These are phyloP conservation scores for Hemichromis elongatus DNA, from an alignment of 2,113 vertebrate species.

Conservation along the genomic window DNA sequence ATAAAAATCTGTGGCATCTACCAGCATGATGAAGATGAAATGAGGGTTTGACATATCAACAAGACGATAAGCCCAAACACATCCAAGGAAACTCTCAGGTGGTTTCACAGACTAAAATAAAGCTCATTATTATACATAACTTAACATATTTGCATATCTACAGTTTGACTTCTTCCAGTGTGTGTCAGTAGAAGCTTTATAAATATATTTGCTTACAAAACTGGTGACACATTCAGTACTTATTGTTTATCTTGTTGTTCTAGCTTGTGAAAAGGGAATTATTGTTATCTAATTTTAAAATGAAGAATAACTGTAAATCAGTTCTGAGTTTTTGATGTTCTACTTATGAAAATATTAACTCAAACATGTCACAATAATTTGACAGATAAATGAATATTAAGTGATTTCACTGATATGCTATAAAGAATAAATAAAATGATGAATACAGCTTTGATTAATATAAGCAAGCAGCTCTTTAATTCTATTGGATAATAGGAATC, in stretches of 20 bases:
- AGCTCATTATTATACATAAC: not conserved
- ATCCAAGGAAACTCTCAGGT: not conserved
- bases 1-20: not conserved
- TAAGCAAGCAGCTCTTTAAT: not conserved
- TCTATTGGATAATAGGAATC: not conserved
- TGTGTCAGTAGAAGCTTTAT: not conserved
- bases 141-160: not conserved
- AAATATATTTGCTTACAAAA: not conserved
- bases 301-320: too few relatives aligned
- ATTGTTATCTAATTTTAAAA: not conserved
- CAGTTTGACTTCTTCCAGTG: not conserved
- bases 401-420: not conserved
- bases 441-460: not conserved
- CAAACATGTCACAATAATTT: not conserved
- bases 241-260: too few relatives aligned
- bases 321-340: not conserved
- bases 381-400: not conserved
- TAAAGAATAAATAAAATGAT: not conserved
- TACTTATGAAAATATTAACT: not conserved
- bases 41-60: not conserved
- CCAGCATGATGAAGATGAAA: not conserved
- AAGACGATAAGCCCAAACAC: not conserved
- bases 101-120: not conserved
- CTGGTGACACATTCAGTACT: fast-evolving
- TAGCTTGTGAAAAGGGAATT: not conserved